Base-by-base conservation (phyloP, 2,888 invertebrate genomes). In the Litoditis marina region DNA sequence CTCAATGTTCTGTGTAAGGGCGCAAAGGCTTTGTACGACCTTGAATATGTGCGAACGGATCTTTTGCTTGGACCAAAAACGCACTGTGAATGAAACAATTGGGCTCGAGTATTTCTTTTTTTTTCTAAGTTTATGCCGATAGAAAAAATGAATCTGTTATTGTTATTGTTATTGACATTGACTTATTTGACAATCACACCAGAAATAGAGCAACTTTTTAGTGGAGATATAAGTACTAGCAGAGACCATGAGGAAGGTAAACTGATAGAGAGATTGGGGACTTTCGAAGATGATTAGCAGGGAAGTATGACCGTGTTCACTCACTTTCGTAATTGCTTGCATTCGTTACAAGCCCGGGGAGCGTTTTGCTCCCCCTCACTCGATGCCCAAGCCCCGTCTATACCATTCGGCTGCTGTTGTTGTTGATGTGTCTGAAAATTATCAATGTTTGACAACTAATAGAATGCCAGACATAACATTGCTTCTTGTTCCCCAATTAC, bases 311-410 rank as follows among this genome's bases (percentile, higher is more conserved):
- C 39, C 54, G 44, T 39, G 54, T 19, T 27, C 27, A 60, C 60
- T 11, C 22, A 60, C 60, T 49, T 60, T 51, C 49, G 46, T 44
- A 60, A 53, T 53, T 49, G 60, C 53, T 60, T 51, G 51, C 60
- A 60, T 39, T 60, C 60, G 47, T 44, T 60, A 31, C 60, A 60
- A 19, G 52, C 19, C 32, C 47, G 49, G 47, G 31, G 57, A 49
- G 47, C 47, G 57, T 49, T 59, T 50, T 44, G 59, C 52, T 59
- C 59, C 32, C 59, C 59, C 51, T 59, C 59, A 44, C 32, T 51
- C 51, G 52, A 51, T 44, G 50, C 52, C 59, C 59, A 59, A 39
- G 51, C 46, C 49, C 59, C 51, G 44, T 59, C 59, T 59, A 59
- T 44, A 51, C 59, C 59, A 59, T 59, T 59, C 51, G 51, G 52